A percentile compares a stretch with the other conserved stretches of the same genome.
These are phyloP conservation scores for Esox niger DNA, from an alignment of 2,113 vertebrate genomes.

Conservation along the genomic window DNA sequence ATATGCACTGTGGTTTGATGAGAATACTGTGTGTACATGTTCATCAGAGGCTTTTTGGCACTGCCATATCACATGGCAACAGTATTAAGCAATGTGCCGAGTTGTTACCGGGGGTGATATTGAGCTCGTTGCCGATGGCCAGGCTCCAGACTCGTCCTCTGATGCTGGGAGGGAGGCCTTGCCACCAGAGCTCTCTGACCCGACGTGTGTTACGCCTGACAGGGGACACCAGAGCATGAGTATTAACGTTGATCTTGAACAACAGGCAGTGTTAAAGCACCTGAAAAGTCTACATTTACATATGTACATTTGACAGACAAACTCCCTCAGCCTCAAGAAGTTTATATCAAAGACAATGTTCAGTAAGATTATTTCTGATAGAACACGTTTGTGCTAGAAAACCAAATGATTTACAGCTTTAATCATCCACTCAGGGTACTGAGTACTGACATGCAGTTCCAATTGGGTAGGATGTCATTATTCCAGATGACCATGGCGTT, in stretches of 20 bases:
- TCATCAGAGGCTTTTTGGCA: background rate
- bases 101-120: slow-evolving; percentile 91
- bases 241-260: too few species aligned
- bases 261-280: too few species aligned
- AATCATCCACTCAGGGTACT: background rate
- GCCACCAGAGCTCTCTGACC: slow-evolving; percentile 98
- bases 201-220: slow-evolving; percentile 86
- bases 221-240: background rate
- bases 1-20: too few species aligned
- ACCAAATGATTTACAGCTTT: too few species aligned
- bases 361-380: too few species aligned
- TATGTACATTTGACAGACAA: too few species aligned
- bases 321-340: too few species aligned
- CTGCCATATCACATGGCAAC: too few species aligned
- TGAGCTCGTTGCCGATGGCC: slow-evolving; percentile 96
- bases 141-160: slow-evolving; percentile 97
- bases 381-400: background rate
- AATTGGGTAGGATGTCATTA: slow-evolving; percentile 85
- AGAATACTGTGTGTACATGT: too few species aligned
- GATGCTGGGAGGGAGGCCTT: slow-evolving; percentile 94
- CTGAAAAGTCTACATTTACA: too few species aligned
- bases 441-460: slow-evolving; percentile 83
- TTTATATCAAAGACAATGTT: too few species aligned
- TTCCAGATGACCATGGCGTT: slow-evolving; percentile 87
- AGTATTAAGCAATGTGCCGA: background rate